A percentile compares a stretch with the other conserved stretches of the same genome.
These are phyloP conservation scores for Carduelis carduelis DNA, from an alignment of 2,797 vertebrate species.

Conservation along the genomic window DNA sequence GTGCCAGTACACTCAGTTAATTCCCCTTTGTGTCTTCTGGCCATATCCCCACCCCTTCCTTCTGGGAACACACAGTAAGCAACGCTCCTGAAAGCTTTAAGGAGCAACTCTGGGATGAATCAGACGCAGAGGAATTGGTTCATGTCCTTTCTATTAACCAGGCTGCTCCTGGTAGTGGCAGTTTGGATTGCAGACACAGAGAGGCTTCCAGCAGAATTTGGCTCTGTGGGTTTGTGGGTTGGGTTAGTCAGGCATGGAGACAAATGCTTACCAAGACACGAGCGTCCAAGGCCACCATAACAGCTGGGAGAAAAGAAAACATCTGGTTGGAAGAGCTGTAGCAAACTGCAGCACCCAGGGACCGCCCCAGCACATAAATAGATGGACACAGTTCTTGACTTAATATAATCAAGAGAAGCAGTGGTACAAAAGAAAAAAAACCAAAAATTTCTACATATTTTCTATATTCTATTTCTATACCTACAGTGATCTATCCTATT, in stretches of 20 bases:
- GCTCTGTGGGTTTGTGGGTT: not conserved
- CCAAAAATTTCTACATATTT: not conserved
- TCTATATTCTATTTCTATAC: not conserved
- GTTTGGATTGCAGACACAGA: not conserved
- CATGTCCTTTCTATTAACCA: not conserved
- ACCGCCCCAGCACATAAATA: rapidly evolving
- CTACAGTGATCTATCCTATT: not conserved
- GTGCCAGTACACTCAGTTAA: not conserved
- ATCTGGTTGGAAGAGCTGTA: not conserved
- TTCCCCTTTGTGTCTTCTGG: not conserved
- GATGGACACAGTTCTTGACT: not conserved
- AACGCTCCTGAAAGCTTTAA: not conserved
- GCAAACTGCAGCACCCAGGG: not conserved
- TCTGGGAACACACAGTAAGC: not conserved
- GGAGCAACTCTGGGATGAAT: not conserved
- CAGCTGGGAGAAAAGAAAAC: constrained; percentile 80
- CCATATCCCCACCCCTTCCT: not conserved
- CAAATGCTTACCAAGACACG: constrained; percentile 80
- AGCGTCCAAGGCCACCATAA: constrained; percentile 88
- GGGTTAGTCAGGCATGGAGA: not conserved
- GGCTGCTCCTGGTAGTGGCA: not conserved
- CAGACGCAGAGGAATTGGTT: not conserved
- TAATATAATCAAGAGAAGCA: not conserved
- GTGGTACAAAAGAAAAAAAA: not conserved
- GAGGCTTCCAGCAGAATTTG: not conserved